Percentiles rank a stretch among this genome's conserved stretches.
phyloP scores from a whole-genome alignment of 2,113 vertebrate species.

The Bambusicola thoracicus region DNA sequence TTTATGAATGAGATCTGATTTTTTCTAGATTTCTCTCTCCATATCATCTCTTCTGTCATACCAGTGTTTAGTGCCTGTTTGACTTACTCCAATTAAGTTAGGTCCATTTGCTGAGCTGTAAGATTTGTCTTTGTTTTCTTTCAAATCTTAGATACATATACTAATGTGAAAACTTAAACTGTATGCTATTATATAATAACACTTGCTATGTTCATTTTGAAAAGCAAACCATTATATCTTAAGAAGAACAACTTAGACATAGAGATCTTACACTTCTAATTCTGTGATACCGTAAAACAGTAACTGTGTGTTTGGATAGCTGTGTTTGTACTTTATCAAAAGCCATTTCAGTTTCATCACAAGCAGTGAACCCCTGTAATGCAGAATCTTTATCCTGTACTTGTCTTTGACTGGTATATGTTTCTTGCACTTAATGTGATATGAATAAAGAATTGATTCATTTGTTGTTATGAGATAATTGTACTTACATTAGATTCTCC shows the following conservation, averaged over 20 bases:
- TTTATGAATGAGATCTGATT: conserved; percentile 21
- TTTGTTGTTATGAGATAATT: neutral
- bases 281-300: conserved; percentile 16
- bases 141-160: neutral
- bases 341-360: neutral
- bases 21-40: neutral
- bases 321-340: conserved; percentile 28
- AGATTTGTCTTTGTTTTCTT: neutral
- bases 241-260: neutral
- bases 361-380: neutral
- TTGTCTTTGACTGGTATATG: neutral
- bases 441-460: conserved; percentile 47
- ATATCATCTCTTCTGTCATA: neutral
- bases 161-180: neutral
- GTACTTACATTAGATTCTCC: conserved; percentile 37
- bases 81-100: neutral
- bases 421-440: conserved; percentile 32
- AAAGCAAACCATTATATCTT: neutral
- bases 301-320: conserved; percentile 6
- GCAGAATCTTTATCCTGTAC: neutral
- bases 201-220: neutral
- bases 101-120: neutral
- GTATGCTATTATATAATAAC: neutral
- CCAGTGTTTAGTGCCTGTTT: neutral
- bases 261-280: neutral